Evolutionary conservation across 1,140 invertebrate species (phyloP).

Genomic region (Pseudomyrmex concolor): DNA sequence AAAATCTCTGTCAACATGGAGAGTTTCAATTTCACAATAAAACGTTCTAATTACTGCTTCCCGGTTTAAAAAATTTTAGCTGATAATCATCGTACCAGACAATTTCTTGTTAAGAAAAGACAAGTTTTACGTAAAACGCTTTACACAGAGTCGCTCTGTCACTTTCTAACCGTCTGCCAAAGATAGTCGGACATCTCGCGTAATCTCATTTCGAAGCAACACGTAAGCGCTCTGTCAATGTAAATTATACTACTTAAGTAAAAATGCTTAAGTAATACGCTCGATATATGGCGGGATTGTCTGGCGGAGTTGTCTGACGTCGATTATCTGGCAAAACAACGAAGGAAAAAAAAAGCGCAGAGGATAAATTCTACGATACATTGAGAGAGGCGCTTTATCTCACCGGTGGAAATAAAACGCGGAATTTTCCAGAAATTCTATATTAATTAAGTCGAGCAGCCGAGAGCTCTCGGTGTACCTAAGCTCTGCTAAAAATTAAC

Average conservation of each 20-base stretch:
- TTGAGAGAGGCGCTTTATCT: constrained; percentile 47
- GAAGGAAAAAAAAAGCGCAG: constrained; percentile 16
- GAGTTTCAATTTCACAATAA: constrained; percentile 50
- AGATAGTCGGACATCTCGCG: not conserved
- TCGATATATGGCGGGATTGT: constrained; percentile 20
- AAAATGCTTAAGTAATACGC: constrained; percentile 31
- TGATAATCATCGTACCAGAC: constrained; percentile 31
- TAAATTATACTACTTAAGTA: constrained; percentile 51
- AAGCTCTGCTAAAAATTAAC: constrained; percentile 60
- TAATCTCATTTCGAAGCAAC: constrained; percentile 4
- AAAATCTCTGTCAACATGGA: constrained; percentile 56
- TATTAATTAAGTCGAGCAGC: constrained; percentile 62
- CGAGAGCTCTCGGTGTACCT: constrained; percentile 21
- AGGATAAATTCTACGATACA: constrained; percentile 64
- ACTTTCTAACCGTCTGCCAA: not conserved
- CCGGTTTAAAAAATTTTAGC: constrained; percentile 35
- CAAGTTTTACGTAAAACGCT: not conserved
- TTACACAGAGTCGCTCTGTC: not conserved
- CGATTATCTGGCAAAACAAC: too few species aligned
- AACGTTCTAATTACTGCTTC: constrained; percentile 46
- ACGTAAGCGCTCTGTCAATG: not conserved
- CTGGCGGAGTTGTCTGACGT: constrained; percentile 19
- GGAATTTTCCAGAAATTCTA: constrained; percentile 55
- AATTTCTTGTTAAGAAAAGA: not conserved
- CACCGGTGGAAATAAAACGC: constrained; percentile 56